Conservation (phyloP, 2,797 vertebrate species). For the Cryptoblepharus egeriae region DNA sequence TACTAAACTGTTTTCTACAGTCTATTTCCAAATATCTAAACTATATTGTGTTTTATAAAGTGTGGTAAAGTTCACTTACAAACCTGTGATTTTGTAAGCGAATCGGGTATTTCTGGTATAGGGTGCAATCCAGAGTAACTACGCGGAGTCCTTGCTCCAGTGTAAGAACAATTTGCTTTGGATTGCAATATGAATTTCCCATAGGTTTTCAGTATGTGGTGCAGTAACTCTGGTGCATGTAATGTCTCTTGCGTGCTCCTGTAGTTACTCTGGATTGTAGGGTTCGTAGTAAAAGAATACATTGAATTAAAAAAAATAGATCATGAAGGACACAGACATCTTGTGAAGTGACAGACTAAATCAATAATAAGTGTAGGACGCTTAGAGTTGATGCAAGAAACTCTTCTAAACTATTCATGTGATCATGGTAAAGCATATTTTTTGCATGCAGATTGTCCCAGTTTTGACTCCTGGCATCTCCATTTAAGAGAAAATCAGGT, state of each 20-base stretch:
- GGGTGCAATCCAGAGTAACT: too few relatives aligned
- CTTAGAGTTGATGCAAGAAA: constrained; percentile 22
- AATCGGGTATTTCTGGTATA: constrained; percentile 20
- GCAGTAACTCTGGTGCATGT: too few relatives aligned
- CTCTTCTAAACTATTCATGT: constrained; percentile 19
- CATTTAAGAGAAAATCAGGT: not conserved
- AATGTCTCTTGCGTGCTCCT: too few relatives aligned
- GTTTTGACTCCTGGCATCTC: not conserved
- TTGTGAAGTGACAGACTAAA: constrained; percentile 34
- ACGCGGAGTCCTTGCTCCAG: too few relatives aligned
- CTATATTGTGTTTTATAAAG: not conserved
- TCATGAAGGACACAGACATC: constrained; percentile 23
- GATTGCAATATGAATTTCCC: too few relatives aligned
- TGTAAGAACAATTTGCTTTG: too few relatives aligned
- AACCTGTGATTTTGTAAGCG: not conserved
- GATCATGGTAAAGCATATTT: too few relatives aligned
- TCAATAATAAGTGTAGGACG: constrained; percentile 38
- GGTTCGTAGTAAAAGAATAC: constrained; percentile 18
- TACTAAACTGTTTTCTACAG: constrained; percentile 17
- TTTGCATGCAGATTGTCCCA: not conserved
- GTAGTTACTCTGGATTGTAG: too few relatives aligned
- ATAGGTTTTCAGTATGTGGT: too few relatives aligned
- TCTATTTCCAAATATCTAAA: constrained; percentile 9
- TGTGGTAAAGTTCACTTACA: constrained; percentile 15
- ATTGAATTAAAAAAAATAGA: not conserved